Evolutionary conservation across 2,888 invertebrate genomes (phyloP), one percentile per base, ranked within the genome.

Genomic region (Nemurella pictetii): DNA sequence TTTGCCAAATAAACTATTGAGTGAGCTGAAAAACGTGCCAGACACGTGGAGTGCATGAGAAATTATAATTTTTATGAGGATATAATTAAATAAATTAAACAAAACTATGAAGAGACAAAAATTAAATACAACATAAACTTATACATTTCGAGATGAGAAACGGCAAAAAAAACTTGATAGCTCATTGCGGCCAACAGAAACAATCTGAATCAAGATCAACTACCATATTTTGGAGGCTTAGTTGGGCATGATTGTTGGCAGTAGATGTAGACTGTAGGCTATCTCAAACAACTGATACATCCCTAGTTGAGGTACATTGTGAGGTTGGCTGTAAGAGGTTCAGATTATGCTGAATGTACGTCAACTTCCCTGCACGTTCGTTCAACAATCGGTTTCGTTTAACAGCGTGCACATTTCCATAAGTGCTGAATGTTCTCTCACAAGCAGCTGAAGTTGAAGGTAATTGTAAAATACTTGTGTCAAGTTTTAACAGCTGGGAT

Each of bases 341-440:
- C 5, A 82, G 27, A 28, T 87, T 87, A 29, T 87, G 86, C 0
- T 86, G 86, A 29, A 88, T 86, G 72, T 86, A 87, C 4, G 85
- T 85, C 32, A 88, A 78, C 83, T 87, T 87, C 78, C 85, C 87
- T 55, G 88, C 87, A 82, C 87, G 86, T 80, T 87, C 86, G 55
- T 86, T 85, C 36, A 87, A 86, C 20, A 88, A 86, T 1, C 88
- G 86, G 85, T 88, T 88, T 83, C 88, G 86, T 87, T 87, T 88
- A 55, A 87, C 84, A 26, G 85, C 86, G 85, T 88, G 88, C 15
- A 88, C 87, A 87, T 86, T 88, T n/a, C 87, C 86, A 77, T 87
- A 87, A 7, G 88, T 88, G 55, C 88, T 88, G 85, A 88, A 88
- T n/a, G 87, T 87, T 27, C 88, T 80, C 86, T 88, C 88, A 36